phyloP scores from a whole-genome alignment of 2,888 invertebrate species.

The Zootermopsis nevadensis region DNA sequence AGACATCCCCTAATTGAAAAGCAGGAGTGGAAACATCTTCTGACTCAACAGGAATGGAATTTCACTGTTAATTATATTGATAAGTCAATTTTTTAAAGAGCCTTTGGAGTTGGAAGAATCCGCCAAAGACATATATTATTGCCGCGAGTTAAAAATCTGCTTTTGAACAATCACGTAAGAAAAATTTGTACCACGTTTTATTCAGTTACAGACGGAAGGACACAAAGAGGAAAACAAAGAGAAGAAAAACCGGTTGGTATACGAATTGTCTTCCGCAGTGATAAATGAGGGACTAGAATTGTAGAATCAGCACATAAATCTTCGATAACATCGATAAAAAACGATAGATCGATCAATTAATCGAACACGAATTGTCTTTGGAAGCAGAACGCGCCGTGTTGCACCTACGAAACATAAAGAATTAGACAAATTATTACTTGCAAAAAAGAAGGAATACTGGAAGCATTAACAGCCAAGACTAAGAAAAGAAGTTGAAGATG shows the following conservation, averaged over 20 bases:
- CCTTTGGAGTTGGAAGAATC: too few species aligned
- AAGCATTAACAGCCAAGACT: too few species aligned
- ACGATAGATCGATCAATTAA: constrained; percentile 40
- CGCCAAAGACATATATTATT: too few species aligned
- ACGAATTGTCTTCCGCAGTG: constrained; percentile 20
- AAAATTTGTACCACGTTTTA: constrained; percentile 28
- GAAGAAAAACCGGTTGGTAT: constrained; percentile 31
- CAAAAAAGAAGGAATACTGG: neutral
- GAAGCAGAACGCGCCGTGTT: too few species aligned
- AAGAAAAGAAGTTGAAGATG: too few species aligned
- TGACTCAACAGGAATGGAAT: too few species aligned
- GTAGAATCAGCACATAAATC: constrained; percentile 27
- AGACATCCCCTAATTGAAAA: too few species aligned
- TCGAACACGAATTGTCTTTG: constrained; percentile 20
- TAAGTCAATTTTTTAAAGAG: too few species aligned
- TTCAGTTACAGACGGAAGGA: constrained; percentile 18
- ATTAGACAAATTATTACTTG: neutral
- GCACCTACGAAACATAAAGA: neutral
- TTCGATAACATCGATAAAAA: constrained; percentile 32
- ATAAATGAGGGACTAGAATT: constrained; percentile 27
- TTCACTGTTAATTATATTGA: too few species aligned
- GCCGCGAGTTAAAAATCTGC: neutral
- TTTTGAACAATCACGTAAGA: neutral
- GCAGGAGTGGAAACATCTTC: too few species aligned
- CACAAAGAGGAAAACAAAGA: constrained; percentile 11